Base-by-base conservation (phyloP, 2,113 vertebrate species). In the Labeo rohita region DNA sequence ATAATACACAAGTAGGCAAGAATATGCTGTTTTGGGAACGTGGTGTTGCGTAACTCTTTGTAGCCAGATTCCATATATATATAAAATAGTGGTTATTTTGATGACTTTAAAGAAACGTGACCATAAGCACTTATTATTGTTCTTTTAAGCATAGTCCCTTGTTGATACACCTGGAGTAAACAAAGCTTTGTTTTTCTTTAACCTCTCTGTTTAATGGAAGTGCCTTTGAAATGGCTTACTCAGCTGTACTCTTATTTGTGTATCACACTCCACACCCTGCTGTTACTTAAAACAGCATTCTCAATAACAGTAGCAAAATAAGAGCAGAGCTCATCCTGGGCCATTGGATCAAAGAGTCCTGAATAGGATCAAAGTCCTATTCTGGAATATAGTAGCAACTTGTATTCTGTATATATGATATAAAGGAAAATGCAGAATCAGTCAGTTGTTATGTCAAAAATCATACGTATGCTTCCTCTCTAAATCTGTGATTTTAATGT, bases 241-340 rank as follows among this genome's bases (percentile, higher is more conserved):
- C 65, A 56, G 54, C 61, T 85, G 45, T 12, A 11, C n/a, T 21
- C 6, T 80, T 85, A 43, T 80, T 86, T 76, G 16, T n/a, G 39
- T 50, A 70, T 50, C 47, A 12, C 43, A 2, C 23, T 80, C 86
- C 79, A 85, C 59, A 61, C 65, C 86, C 86, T 81, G 61, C 49
- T 63, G 18, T 61, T 80, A 78, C 63, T 80, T 75, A 70, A 66
- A 77, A 83, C 78, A 66, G 86, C n/a, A 6, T 21, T 78, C 39
- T 80, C 8, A 36, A 21, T 72, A 50, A 13, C 74, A 36, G 56
- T 76, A 80, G 54, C n/a, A 49, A 80, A 65, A 43, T 49, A 56
- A 63, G 18, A 63, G 15, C 4, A 12, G 12, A 56, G n/a, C 34
- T n/a, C 80, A 59, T n/a, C n/a, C 68, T 78, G 16, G 1, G 43